Percentiles rank a stretch among this genome's conserved stretches.
These are phyloP conservation scores for Coptotermes formosanus DNA, from an alignment of 1,140 invertebrate species.

Conservation along the genomic window DNA sequence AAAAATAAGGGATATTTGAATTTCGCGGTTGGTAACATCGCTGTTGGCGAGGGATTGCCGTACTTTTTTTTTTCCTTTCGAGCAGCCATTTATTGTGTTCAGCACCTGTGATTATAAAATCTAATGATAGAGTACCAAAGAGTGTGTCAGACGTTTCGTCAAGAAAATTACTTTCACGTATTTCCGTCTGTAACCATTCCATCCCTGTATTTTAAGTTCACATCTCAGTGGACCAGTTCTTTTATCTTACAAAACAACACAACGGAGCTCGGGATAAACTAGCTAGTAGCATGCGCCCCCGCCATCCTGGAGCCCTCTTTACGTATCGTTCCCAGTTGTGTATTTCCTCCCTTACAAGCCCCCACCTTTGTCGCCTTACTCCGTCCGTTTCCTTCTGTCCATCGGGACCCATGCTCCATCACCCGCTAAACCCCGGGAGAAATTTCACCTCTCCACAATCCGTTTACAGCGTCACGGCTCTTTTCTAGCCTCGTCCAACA, in stretches of 20 bases:
- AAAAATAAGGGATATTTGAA: too few species aligned
- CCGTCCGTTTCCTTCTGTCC: background rate
- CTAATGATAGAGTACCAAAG: too few species aligned
- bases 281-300: background rate
- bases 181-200: background rate
- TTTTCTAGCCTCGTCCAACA: background rate
- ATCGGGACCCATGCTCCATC: background rate
- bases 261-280: background rate
- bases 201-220: background rate
- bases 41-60: too few species aligned
- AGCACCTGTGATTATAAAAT: too few species aligned
- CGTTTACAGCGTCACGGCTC: conserved; percentile 2
- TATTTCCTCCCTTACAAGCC: background rate
- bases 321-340: conserved; percentile 8
- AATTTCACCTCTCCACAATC: conserved; percentile 15
- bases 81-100: too few species aligned
- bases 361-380: too few species aligned
- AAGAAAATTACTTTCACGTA: background rate
- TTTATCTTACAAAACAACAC: background rate
- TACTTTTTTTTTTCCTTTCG: too few species aligned
- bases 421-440: conserved; percentile 15
- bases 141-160: too few species aligned
- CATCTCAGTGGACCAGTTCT: background rate
- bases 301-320: background rate
- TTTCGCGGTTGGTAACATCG: too few species aligned